Conservation (phyloP, 2,797 vertebrate species). For the Oophaga sylvatica region DNA sequence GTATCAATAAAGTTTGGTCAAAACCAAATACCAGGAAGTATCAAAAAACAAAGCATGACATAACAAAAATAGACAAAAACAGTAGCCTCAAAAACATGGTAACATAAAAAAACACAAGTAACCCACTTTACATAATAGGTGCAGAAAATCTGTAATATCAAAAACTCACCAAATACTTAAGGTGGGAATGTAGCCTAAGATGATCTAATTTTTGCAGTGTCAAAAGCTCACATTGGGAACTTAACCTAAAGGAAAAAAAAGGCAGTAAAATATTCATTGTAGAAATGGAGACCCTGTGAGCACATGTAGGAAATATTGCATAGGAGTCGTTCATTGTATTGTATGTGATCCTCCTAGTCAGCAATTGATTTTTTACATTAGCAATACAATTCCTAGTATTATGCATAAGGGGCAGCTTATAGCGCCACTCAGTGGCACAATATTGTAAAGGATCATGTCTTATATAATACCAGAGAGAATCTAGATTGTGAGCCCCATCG, state of each 20-base stretch:
- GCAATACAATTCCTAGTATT: neutral
- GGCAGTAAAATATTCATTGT: neutral
- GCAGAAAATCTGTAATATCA: too few species aligned
- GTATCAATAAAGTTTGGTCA: too few species aligned
- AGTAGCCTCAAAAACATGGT: too few species aligned
- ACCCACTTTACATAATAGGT: too few species aligned
- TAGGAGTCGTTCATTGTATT: neutral
- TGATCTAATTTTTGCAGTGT: too few species aligned
- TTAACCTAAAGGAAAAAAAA: neutral
- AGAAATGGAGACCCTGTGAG: neutral
- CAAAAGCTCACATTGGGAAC: too few species aligned
- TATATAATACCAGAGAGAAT: neutral
- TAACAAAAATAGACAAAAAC: too few species aligned
- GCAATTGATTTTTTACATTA: neutral
- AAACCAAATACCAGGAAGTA: too few species aligned
- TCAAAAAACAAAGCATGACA: too few species aligned
- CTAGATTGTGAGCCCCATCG: too few species aligned
- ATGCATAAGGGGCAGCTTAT: neutral
- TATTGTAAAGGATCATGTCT: neutral
- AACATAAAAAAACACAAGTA: neutral
- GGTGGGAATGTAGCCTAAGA: too few species aligned
- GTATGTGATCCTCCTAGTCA: neutral
- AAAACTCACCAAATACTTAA: too few species aligned
- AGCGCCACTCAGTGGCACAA: neutral
- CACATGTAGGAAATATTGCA: neutral